Evolutionary conservation across 2,888 invertebrate genomes (phyloP).

Genomic region (Dinocampus coccinellae): DNA sequence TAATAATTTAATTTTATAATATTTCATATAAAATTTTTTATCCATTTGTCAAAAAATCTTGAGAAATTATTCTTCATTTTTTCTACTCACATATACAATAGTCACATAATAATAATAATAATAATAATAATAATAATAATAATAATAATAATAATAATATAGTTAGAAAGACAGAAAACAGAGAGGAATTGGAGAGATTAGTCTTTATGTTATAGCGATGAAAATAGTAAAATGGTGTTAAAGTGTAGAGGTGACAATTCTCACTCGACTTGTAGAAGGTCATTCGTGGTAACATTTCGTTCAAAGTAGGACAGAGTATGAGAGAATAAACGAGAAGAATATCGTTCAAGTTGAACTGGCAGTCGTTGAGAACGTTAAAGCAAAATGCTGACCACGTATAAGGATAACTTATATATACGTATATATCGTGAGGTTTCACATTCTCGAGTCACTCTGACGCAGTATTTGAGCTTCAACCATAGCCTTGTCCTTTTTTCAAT

Average conservation of each 20-base stretch:
- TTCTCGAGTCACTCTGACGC: constrained; percentile 12
- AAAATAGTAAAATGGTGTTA: background rate
- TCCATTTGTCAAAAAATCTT: too few species aligned
- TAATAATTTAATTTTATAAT: too few species aligned
- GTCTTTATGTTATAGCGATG: background rate
- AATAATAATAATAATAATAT: too few species aligned
- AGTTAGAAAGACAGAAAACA: too few species aligned
- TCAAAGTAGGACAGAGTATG: constrained; percentile 25
- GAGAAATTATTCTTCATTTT: background rate
- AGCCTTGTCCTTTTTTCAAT: background rate
- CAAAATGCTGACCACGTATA: constrained; percentile 44
- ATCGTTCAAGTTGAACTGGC: constrained; percentile 24
- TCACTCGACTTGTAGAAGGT: constrained; percentile 13
- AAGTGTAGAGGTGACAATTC: background rate
- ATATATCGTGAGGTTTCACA: constrained; percentile 21
- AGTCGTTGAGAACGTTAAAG: constrained; percentile 37
- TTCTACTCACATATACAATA: too few species aligned
- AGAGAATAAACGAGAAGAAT: constrained; percentile 19
- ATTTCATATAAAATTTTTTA: too few species aligned
- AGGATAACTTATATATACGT: constrained; percentile 2
- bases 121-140: too few species aligned
- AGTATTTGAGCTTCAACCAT: constrained; percentile 13
- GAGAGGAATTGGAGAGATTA: too few species aligned
- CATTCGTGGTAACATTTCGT: constrained; percentile 28
- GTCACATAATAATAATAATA: too few species aligned